phyloP scores from a whole-genome alignment of 2,888 invertebrate genomes.

The Eupithecia subumbrata region DNA sequence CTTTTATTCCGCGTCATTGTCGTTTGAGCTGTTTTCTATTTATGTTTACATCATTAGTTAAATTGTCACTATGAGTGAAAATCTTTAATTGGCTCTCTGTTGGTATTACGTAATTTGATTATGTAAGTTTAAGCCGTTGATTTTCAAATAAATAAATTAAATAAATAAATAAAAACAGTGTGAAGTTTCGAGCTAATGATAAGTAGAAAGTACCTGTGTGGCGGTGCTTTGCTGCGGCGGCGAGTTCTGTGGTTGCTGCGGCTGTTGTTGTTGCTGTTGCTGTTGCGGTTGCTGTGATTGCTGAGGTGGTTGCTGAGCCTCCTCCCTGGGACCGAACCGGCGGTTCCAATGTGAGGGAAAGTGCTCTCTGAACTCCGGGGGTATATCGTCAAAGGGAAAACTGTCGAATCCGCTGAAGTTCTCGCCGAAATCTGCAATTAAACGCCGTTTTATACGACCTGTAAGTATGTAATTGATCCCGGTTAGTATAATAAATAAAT shows the following conservation, averaged over 20 bases:
- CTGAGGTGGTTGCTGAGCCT: constrained; percentile 51
- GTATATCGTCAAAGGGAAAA: constrained; percentile 82
- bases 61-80: no score
- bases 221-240: constrained; percentile 63
- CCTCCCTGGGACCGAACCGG: constrained; percentile 68
- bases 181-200: not conserved
- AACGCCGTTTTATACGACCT: constrained; percentile 60
- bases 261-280: not conserved
- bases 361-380: constrained; percentile 78
- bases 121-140: no score
- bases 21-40: no score
- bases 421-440: constrained; percentile 79
- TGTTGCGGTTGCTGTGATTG: constrained; percentile 49
- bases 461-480: constrained; percentile 41
- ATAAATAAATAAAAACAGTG: no score
- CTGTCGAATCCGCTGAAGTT: constrained; percentile 80
- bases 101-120: no score
- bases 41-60: no score
- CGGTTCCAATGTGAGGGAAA: constrained; percentile 77
- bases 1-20: no score
- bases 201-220: constrained; percentile 3
- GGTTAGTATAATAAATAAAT: no score
- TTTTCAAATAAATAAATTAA: no score
- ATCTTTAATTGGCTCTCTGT: no score
- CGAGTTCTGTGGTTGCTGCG: constrained; percentile 2